Base-by-base conservation (phyloP, 2,888 invertebrate species). In the Cataglyphis altisquamis region DNA sequence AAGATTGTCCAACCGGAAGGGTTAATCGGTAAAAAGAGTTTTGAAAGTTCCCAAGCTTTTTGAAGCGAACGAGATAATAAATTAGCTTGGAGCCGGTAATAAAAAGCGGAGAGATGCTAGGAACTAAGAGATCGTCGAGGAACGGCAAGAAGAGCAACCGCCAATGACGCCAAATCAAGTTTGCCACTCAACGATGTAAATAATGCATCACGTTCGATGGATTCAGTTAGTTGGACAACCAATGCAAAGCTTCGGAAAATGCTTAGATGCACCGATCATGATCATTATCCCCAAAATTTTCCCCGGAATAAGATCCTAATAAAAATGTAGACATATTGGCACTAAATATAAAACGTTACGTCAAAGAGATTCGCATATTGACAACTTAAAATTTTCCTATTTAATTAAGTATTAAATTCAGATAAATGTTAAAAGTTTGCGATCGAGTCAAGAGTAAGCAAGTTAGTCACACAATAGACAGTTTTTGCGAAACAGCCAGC, bases 151-250 rank as follows among this genome's bases (percentile, higher is more conserved):
- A 70, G 66, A 78, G 78, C 52, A 66, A 60, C 41, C 41, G 48
- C 39, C 64, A 41, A 64, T 29, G 57, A 55, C 29, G 72, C 60
- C 55, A 81, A 84, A 84, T 84, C 73, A 73, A 84, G 81, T 84
- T 84, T 82, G 72, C 81, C 83, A 84, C 83, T 84, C 67, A 72
- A 62, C 62, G 72, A 60, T 67, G 73, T 84, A 84, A 84, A 84
- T 84, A 84, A 84, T 84, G 57, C 82, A 84, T 25, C n/a, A 41
- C 64, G 57, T 52, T 64, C 48, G 82, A 66, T 60, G 66, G 73
- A 63, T 63, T 62, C 45, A 80, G 45, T 57, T 68, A 78, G 32
- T 60, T 70, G 45, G 25, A 18, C 36, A 21, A 60, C 60, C 68
- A 36, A 12, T 52, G 36, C 41, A 12, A 39, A 45, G 36, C 25